Percentiles rank a stretch among this genome's conserved stretches.
Conservation (phyloP, 1,140 invertebrate genomes). For the Copidosoma floridanum region DNA sequence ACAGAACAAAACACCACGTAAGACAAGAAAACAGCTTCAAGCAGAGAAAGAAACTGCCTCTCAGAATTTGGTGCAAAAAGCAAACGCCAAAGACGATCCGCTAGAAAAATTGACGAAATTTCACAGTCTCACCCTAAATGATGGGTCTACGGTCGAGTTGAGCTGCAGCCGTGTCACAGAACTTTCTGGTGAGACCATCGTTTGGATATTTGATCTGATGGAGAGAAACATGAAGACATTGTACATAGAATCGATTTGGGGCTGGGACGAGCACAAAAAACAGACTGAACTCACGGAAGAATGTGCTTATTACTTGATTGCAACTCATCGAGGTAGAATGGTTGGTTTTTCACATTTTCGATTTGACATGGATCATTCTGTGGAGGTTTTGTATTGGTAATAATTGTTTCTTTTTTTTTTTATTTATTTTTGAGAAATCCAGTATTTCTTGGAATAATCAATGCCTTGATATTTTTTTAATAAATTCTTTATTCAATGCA, state of each 20-base stretch:
- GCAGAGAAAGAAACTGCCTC: slow-evolving; percentile 39
- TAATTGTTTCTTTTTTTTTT: slow-evolving; percentile 3
- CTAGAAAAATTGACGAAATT: slow-evolving; percentile 37
- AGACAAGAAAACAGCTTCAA: slow-evolving; percentile 41
- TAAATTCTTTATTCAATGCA: slow-evolving; percentile 14
- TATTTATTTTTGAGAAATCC: neutral
- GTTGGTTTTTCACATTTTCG: slow-evolving; percentile 76
- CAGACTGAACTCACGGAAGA: slow-evolving; percentile 65
- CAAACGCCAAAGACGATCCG: slow-evolving; percentile 42
- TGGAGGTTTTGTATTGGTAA: slow-evolving; percentile 79
- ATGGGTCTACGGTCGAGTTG: slow-evolving; percentile 47
- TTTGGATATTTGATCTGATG: slow-evolving; percentile 66
- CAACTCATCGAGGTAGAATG: slow-evolving; percentile 54
- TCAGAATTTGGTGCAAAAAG: slow-evolving; percentile 39
- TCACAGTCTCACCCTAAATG: slow-evolving; percentile 40
- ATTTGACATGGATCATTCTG: slow-evolving; percentile 77
- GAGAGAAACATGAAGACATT: slow-evolving; percentile 65
- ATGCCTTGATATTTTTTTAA: neutral
- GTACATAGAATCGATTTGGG: slow-evolving; percentile 61
- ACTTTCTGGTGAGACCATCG: slow-evolving; percentile 49
- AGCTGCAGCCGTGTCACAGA: slow-evolving; percentile 51
- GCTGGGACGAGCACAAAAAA: slow-evolving; percentile 67
- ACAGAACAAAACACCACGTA: slow-evolving; percentile 40
- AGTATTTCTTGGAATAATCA: neutral
- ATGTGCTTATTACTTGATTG: slow-evolving; percentile 66